These are phyloP conservation scores for Holcopasites calliopsidis DNA, from an alignment of 1,140 invertebrate species.

Conservation along the genomic window DNA sequence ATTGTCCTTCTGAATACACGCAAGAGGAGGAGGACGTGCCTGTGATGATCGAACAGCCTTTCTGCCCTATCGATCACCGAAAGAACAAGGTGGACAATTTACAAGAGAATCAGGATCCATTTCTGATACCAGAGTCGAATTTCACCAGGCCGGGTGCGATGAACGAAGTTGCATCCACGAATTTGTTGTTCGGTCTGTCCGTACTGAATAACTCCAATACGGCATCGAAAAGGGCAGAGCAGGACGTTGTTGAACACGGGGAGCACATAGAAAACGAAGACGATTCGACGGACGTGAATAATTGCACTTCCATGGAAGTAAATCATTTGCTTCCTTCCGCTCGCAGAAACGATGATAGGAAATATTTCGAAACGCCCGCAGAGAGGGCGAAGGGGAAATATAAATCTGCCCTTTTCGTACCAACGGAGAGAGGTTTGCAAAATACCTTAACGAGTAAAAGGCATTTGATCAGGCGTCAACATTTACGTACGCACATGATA, in stretches of 20 bases:
- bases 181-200: not conserved
- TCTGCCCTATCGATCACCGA: not conserved
- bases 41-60: no score
- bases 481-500: not conserved
- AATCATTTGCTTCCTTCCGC: not conserved
- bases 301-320: not conserved
- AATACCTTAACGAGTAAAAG: not conserved
- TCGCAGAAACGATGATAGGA: not conserved
- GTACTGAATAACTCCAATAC: fast-evolving
- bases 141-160: not conserved
- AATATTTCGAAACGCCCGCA: not conserved
- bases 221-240: not conserved
- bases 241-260: not conserved
- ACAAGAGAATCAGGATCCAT: not conserved
- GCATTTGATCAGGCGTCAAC: not conserved
- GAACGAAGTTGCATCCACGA: not conserved
- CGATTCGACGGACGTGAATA: not conserved
- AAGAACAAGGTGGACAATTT: not conserved
- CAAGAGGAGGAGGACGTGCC: not conserved
- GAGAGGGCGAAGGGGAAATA: not conserved
- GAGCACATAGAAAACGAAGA: not conserved
- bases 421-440: not conserved
- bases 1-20: not conserved
- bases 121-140: not conserved
- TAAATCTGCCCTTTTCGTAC: not conserved